Base-by-base conservation (phyloP, 2,888 invertebrate species). In the Hymenopus coronatus region DNA sequence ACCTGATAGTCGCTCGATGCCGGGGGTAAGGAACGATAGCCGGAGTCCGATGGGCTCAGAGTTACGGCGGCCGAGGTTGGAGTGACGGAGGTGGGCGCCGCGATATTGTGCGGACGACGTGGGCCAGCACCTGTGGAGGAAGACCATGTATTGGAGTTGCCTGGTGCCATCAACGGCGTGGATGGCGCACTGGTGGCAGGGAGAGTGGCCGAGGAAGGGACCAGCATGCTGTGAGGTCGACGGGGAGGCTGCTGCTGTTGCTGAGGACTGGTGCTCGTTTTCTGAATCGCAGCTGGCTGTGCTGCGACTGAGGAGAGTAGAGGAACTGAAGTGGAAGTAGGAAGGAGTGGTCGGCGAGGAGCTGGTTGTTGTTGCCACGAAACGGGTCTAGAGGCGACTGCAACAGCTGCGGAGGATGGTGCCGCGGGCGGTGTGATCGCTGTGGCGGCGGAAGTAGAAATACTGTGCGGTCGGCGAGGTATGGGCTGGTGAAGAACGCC, bases 1-100 rank as follows among this genome's bases (percentile, higher is more conserved):
- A 96, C 93, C 92, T 95, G 95, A 92, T 95, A 95, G 91, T 95
- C 95, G 92, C 95, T 95, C 84, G 95, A 93, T 87, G 95, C 94
- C 91, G 95, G 94, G 90, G 95, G 95, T 90, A 96, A 91, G 14
- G 94, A 94, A 87, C 94, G 93, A 92, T 94, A 94, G 30, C 94
- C 94, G 9, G 94, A 94, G 90, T 94, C 94, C 0, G 94, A 93
- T 0, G 94, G 94, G 8, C 93, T 93, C 0, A 94, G 93, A 92
- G 92, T 89, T 7, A 91, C 90, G 87, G 84, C 70, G 83, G 30
- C 85, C 15, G 88, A 40, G n/a, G 88, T 88, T 14, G 88, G 89
- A 12, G 89, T 84, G 84, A 84, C 46, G 2, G 89, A n/a, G 83
- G 88, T 84, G 33, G 90, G 83, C 8, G 88, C 28, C 14, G 87